These are phyloP conservation scores for Phrynosoma blainvillii DNA, from an alignment of 2,113 vertebrate genomes.

Conservation along the genomic window DNA sequence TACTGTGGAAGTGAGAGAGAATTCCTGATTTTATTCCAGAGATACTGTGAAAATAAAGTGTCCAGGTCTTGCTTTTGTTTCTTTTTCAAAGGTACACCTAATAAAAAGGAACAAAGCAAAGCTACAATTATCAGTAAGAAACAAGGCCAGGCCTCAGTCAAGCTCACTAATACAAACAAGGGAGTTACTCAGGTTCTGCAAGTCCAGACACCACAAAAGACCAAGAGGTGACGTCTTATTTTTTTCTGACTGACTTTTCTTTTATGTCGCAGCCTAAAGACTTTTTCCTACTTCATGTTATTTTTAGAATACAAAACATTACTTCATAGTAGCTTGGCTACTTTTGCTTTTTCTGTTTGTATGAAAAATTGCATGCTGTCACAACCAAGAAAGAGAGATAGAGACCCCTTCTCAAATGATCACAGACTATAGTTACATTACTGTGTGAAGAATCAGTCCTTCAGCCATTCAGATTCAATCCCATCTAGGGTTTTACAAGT, in stretches of 20 bases:
- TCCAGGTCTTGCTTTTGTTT: background rate
- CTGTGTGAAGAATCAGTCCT: no score
- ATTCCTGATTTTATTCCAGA: background rate
- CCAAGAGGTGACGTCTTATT: slow-evolving; percentile 35
- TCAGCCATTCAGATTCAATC: no score
- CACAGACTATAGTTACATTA: no score
- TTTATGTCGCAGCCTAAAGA: background rate
- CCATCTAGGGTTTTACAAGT: no score
- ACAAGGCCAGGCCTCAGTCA: slow-evolving; percentile 56
- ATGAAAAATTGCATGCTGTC: background rate
- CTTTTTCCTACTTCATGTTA: background rate
- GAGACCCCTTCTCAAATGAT: no score
- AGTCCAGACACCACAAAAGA: slow-evolving; percentile 60
- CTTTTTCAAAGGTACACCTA: background rate
- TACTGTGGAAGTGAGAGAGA: background rate
- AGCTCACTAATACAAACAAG: slow-evolving; percentile 44
- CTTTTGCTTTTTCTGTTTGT: background rate
- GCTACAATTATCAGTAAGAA: slow-evolving; percentile 60
- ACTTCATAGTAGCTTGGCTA: background rate
- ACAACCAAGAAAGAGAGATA: no score
- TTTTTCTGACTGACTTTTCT: background rate
- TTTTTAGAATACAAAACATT: slow-evolving; percentile 8
- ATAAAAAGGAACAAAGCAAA: slow-evolving; percentile 36
- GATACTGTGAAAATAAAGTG: background rate
- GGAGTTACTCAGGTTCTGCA: slow-evolving; percentile 38